A percentile compares a stretch with the other conserved stretches of the same genome.
phyloP scores from a whole-genome alignment of 2,113 vertebrate genomes.

The Xiphophorus hellerii region DNA sequence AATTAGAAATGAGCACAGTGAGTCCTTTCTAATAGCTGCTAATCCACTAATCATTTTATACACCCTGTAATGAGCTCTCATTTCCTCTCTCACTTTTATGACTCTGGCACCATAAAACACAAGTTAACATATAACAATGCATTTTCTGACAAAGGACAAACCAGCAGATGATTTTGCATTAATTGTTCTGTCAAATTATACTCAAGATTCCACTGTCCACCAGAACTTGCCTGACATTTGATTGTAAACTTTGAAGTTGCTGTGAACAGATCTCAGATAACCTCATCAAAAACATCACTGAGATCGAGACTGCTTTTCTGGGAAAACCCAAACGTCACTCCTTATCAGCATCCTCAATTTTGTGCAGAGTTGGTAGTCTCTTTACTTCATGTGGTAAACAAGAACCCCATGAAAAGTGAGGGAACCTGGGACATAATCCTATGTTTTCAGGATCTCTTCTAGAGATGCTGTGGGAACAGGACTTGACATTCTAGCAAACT shows the following conservation, averaged over 20 bases:
- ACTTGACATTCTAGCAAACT: background rate
- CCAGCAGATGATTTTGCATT: background rate
- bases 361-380: no score
- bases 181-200: background rate
- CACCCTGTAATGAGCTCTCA: background rate
- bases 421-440: background rate
- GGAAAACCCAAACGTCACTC: no score
- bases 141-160: background rate
- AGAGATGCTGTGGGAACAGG: background rate
- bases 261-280: no score
- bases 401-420: no score
- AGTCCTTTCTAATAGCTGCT: background rate
- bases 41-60: background rate
- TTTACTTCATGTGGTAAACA: no score
- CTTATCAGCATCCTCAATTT: no score
- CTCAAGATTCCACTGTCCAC: background rate
- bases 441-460: background rate
- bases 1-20: background rate
- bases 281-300: no score
- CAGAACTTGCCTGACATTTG: background rate
- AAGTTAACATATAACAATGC: background rate
- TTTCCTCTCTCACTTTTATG: background rate
- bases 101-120: background rate
- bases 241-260: background rate
- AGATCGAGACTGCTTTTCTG: no score